A percentile compares a stretch with the other conserved stretches of the same genome.
These are phyloP conservation scores for Cataglyphis altisquamis DNA, from an alignment of 2,888 invertebrate species.

Conservation along the genomic window DNA sequence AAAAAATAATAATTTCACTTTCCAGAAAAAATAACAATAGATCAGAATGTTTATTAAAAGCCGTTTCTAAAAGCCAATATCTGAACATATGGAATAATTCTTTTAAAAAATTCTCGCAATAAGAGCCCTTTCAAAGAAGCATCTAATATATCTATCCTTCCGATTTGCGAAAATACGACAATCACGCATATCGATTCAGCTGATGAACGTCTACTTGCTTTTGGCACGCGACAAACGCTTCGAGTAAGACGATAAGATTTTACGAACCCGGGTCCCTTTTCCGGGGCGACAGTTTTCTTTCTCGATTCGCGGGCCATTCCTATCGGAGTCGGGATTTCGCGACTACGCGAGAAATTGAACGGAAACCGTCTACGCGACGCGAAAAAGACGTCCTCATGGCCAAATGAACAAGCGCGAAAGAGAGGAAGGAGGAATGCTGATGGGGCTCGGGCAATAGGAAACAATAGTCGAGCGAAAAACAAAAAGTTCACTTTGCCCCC, in stretches of 20 bases:
- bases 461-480: constrained; percentile 84
- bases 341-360: constrained; percentile 81
- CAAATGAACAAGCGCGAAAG: constrained; percentile 54
- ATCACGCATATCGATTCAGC: constrained; percentile 14
- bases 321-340: constrained; percentile 33
- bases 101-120: not conserved
- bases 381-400: constrained; percentile 66
- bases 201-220: constrained; percentile 33
- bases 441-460: constrained; percentile 79
- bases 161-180: not conserved
- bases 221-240: constrained; percentile 23
- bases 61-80: not conserved
- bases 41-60: not conserved
- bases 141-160: not conserved
- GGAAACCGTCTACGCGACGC: constrained; percentile 78
- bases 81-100: not conserved
- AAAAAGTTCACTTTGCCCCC: constrained; percentile 81
- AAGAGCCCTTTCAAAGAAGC: not conserved
- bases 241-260: constrained; percentile 71
- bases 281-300: constrained; percentile 63
- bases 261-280: constrained; percentile 66
- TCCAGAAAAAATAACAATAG: not conserved
- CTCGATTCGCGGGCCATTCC: constrained; percentile 71
- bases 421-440: constrained; percentile 69
- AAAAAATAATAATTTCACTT: not conserved